Evolutionary conservation across 2,888 invertebrate genomes (phyloP).

Genomic region (Oxytorus armatus): DNA sequence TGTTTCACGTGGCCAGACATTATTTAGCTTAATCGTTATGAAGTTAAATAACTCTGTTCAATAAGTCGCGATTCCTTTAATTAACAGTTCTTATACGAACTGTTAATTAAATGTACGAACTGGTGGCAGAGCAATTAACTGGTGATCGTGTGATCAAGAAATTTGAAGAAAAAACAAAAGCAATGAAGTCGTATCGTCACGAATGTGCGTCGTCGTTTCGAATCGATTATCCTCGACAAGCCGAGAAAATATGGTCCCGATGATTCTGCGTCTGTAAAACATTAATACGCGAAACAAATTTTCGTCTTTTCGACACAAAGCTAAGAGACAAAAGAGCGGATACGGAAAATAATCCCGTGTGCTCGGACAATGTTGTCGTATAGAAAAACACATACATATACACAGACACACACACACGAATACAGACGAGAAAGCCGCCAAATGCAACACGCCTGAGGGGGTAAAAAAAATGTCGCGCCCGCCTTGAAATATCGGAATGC

Average conservation of each 20-base stretch:
- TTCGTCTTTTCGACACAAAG: background rate
- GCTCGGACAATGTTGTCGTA: background rate
- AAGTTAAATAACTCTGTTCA: too few species aligned
- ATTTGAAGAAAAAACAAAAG: background rate
- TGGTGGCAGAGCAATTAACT: background rate
- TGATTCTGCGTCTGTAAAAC: background rate
- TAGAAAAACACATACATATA: slow-evolving; percentile 23
- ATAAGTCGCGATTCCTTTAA: too few species aligned
- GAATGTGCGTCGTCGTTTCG: background rate
- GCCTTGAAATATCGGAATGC: slow-evolving; percentile 77
- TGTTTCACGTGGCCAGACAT: too few species aligned
- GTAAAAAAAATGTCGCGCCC: slow-evolving; percentile 73
- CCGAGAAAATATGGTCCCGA: background rate
- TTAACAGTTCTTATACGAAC: too few species aligned
- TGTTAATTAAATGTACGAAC: too few species aligned
- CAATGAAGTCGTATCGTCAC: background rate
- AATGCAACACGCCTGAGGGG: slow-evolving; percentile 46
- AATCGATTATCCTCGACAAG: slow-evolving; percentile 13
- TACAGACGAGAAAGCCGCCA: slow-evolving; percentile 31
- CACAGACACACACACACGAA: background rate
- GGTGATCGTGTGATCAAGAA: background rate
- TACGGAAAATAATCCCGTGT: background rate
- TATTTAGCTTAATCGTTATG: too few species aligned
- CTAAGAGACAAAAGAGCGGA: slow-evolving; percentile 25
- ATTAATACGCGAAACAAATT: slow-evolving; percentile 16